Evolutionary conservation across 1,140 invertebrate species (phyloP).

Genomic region (Harlomillsia oculata): DNA sequence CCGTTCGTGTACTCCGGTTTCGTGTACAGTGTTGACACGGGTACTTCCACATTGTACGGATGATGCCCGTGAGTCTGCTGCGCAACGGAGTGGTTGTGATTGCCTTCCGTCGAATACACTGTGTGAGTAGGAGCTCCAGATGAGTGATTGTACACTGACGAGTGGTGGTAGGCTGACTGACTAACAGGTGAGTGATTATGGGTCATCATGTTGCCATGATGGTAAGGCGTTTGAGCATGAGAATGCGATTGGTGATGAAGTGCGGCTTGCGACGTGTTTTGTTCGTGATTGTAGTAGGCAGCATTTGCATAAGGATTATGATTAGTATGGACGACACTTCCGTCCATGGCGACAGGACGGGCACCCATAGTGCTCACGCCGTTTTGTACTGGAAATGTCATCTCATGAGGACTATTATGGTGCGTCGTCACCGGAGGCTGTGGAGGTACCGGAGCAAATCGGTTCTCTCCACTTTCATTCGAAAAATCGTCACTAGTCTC

Average conservation of each 20-base stretch:
- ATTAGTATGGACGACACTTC: background rate
- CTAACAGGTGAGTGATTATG: slow-evolving; percentile 9
- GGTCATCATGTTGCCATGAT: slow-evolving; percentile 15
- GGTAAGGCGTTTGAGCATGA: slow-evolving; percentile 8
- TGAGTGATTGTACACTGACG: slow-evolving; percentile 6
- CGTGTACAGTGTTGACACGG: background rate
- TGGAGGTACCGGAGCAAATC: slow-evolving; percentile 11
- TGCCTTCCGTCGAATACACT: background rate
- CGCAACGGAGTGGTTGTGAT: background rate
- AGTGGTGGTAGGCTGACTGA: slow-evolving; percentile 6
- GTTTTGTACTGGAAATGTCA: slow-evolving; percentile 28
- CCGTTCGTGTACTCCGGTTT: slow-evolving; percentile 12
- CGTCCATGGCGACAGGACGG: background rate
- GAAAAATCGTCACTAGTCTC: slow-evolving; percentile 44
- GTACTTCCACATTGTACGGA: slow-evolving; percentile 5
- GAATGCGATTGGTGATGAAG: slow-evolving; percentile 8
- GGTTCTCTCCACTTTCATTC: slow-evolving; percentile 33
- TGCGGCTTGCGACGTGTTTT: background rate
- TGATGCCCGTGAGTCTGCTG: background rate
- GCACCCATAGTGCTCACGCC: background rate
- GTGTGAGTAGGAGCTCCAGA: background rate
- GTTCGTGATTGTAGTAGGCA: slow-evolving; percentile 13
- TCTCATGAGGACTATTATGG: slow-evolving; percentile 9
- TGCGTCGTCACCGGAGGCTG: background rate
- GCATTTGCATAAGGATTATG: slow-evolving; percentile 12